These are phyloP conservation scores for Triplophysa rosa DNA, from an alignment of 2,113 vertebrate species.

Conservation along the genomic window DNA sequence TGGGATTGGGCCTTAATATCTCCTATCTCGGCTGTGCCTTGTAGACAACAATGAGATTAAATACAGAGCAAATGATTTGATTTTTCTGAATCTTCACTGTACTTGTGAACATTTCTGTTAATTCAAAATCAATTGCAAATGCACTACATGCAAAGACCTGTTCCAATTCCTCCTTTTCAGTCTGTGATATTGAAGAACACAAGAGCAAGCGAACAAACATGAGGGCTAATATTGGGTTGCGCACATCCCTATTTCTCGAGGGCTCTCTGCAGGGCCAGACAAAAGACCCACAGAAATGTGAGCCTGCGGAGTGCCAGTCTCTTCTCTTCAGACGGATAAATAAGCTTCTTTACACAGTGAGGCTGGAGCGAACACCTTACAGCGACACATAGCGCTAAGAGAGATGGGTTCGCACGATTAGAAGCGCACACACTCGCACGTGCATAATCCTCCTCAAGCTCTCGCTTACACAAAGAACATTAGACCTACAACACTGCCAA, in stretches of 20 bases:
- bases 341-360: conserved; percentile 66
- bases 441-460: conserved; percentile 50
- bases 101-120: no score
- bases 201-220: conserved; percentile 60
- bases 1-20: no score
- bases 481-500: conserved; percentile 60
- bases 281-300: conserved; percentile 75
- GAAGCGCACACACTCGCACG: conserved; percentile 49
- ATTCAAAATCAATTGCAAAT: neutral
- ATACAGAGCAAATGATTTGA: no score
- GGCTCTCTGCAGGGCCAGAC: conserved; percentile 65
- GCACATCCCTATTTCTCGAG: conserved; percentile 71
- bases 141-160: conserved; percentile 9
- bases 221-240: conserved; percentile 70
- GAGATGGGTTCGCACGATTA: conserved; percentile 70
- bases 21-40: no score
- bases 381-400: conserved; percentile 60
- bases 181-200: conserved; percentile 51
- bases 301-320: conserved; percentile 60
- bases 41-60: no score
- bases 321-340: conserved; percentile 67
- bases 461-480: conserved; percentile 42
- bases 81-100: no score
- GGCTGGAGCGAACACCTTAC: conserved; percentile 66
- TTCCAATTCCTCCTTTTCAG: conserved; percentile 34